Base-by-base conservation (phyloP, 2,113 vertebrate genomes). In the Eubucco bourcierii region DNA sequence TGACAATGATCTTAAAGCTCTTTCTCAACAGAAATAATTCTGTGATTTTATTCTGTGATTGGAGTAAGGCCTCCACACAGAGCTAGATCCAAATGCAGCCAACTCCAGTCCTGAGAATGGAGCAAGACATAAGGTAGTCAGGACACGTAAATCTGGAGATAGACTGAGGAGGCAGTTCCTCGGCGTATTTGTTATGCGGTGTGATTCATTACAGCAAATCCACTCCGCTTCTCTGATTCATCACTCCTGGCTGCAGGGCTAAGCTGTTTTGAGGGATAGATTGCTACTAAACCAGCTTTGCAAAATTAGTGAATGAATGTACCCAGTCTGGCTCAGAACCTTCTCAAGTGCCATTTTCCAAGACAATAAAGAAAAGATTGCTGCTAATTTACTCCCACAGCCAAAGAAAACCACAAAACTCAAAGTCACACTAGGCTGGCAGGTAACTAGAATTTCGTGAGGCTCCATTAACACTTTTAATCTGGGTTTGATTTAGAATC, bases 321-420 rank as follows among this genome's bases (percentile, higher is more conserved):
- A 63, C 37, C 1, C 6, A 84, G 64, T 33, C 46, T 44, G 64
- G 67, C 94, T 93, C 74, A 85, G 92, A 87, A 87, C 68, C 68
- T 88, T 60, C 76, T 44, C 85, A 85, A 91, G 60, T 44, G 65
- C 47, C 37, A 9, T 83, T 94, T 89, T 95, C 71, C 79, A 78
- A 77, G 72, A 77, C 61, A 87, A 90, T 93, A 85, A 91, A 92
- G 79, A 41, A 91, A 83, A 96, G 65, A 87, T 92, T 80, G 77
- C 28, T 50, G 60, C 61, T 92, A 87, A 93, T 94, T 89, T 80
- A 78, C 47, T 94, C 56, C 65, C 44, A 39, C 6, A 47, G 67
- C 78, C 24, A 72, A 39, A 80, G 39, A 63, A 60, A 47, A 60
- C 53, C 27, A 14, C 24, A 63, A 52, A 29, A 59, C 8, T 9